These are phyloP conservation scores for Asarcornis scutulata DNA, from an alignment of 2,113 vertebrate species.

Conservation along the genomic window DNA sequence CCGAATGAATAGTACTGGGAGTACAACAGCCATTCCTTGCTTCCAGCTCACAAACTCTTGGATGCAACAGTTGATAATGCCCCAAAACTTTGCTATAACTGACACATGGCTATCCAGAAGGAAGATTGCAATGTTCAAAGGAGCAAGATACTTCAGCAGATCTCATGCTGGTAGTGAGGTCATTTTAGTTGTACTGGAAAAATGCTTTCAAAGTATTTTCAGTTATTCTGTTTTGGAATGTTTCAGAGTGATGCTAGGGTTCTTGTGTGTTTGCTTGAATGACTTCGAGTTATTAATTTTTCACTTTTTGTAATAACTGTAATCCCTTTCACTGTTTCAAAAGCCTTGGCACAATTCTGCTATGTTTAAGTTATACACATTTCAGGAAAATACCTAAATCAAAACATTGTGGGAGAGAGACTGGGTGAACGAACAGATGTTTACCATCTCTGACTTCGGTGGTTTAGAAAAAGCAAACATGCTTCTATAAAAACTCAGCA, in stretches of 20 bases:
- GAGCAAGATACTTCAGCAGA: not conserved
- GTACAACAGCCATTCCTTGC: not conserved
- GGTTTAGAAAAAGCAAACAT: conserved; percentile 17
- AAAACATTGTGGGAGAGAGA: conserved; percentile 60
- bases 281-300: conserved; percentile 17
- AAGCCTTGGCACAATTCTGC: conserved; percentile 29
- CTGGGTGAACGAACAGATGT: conserved; percentile 43
- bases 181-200: not conserved
- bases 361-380: conserved; percentile 41
- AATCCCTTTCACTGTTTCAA: not conserved
- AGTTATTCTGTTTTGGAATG: not conserved
- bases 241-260: not conserved
- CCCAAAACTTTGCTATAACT: not conserved
- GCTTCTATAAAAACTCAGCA: not conserved
- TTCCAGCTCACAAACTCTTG: not conserved
- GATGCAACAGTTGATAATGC: not conserved
- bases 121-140: not conserved
- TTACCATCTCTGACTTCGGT: conserved; percentile 39
- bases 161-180: not conserved
- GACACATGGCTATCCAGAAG: not conserved
- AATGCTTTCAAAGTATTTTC: not conserved
- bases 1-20: not conserved
- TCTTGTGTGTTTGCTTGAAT: not conserved
- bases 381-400: conserved; percentile 49
- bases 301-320: not conserved